Percentiles rank a stretch among this genome's conserved stretches.
Evolutionary conservation across 2,797 vertebrate species (phyloP).

Genomic region (Perodicticus potto): DNA sequence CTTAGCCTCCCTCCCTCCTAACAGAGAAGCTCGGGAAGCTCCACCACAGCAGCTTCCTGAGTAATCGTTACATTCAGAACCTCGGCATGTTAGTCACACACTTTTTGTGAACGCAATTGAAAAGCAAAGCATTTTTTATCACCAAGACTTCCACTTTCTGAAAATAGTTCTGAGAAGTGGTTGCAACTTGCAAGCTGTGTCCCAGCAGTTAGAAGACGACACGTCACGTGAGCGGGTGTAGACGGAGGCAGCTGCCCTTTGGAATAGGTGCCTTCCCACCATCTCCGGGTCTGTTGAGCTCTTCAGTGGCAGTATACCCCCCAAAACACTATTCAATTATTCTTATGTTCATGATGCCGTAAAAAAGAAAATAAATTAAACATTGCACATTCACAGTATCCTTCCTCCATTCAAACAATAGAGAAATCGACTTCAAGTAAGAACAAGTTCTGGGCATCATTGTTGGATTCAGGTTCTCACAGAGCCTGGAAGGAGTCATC

Average conservation of each 20-base stretch:
- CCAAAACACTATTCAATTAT: not conserved
- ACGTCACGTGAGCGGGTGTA: not conserved
- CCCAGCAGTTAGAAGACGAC: not conserved
- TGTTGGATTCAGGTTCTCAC: not conserved
- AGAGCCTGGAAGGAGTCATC: not conserved
- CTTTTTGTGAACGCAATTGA: not conserved
- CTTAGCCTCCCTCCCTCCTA: not conserved
- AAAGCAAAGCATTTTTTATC: constrained; percentile 45
- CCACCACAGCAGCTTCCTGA: not conserved
- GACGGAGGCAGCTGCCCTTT: not conserved
- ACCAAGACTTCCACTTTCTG: constrained; percentile 47
- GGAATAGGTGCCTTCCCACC: not conserved
- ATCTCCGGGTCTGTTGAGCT: not conserved
- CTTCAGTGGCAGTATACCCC: not conserved
- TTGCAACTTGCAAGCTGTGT: not conserved
- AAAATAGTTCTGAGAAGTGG: constrained; percentile 58
- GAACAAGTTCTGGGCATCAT: not conserved
- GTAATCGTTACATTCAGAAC: not conserved
- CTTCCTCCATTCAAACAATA: not conserved
- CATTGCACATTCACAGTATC: not conserved
- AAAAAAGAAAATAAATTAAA: not conserved
- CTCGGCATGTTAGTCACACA: constrained; percentile 8
- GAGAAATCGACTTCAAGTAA: not conserved
- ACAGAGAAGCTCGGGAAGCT: not conserved
- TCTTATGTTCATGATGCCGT: not conserved